Evolutionary conservation across 2,888 invertebrate genomes (phyloP), one percentile per base, ranked within the genome.

Genomic region (Amphipoea lucens): DNA sequence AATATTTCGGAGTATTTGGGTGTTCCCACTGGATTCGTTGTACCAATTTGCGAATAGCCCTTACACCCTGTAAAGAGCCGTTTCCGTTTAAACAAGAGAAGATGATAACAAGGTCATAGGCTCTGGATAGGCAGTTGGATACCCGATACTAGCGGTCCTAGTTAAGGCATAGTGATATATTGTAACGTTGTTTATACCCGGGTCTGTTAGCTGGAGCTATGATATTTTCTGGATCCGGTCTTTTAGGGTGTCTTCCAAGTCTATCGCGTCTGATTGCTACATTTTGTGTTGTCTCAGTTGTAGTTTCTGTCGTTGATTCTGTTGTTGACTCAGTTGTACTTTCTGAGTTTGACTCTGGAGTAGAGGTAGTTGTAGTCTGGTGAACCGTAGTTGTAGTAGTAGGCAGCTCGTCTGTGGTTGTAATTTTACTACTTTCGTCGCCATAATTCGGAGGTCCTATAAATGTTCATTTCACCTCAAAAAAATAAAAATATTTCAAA

Each of bases 131-230:
- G 40, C 5, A 40, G n/a, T 40, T 71, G 40, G 17, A 57, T 60
- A 71, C 11, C 17, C 70, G n/a, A 57, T n/a, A 60, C 71, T 23
- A 57, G 57, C 11, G 17, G 3, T 40, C 40, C 11, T 23, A 40
- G 11, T 40, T 60, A n/a, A 71, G 40, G 40, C 40, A 63, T 51
- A 42, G 14, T 29, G n/a, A 74, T 42, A 23, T 60, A 20, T n/a
- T 9, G 76, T 6, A 36, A n/a, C 4, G 57, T 40, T 60, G 20
- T 60, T 45, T 9, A 42, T 83, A 84, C 85, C 87, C 76, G 9
- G 69, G 17, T 77, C 51, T 60, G 7, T 23, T 62, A 6, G 68
- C 60, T 66, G 60, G 68, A 51, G 40, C 7, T 20, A 51, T 3
- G 5, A 29, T 4, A 71, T 86, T 45, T 23, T 51, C 45, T 12